A percentile compares a stretch with the other conserved stretches of the same genome.
Conservation (phyloP, 2,888 invertebrate genomes). For the Neoascia interrupta region DNA sequence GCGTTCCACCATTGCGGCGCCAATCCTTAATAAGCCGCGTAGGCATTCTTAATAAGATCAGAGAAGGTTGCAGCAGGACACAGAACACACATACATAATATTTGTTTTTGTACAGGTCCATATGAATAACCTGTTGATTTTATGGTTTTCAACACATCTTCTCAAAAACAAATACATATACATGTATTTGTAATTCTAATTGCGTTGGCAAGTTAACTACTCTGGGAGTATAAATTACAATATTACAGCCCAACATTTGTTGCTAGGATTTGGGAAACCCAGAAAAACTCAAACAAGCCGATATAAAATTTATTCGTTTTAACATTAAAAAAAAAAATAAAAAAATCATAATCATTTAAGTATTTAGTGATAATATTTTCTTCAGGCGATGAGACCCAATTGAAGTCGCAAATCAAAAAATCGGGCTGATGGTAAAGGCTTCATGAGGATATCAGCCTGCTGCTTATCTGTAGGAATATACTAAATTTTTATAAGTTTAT, state of each 20-base stretch:
- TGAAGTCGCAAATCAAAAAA: background rate
- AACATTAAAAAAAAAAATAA: background rate
- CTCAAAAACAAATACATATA: background rate
- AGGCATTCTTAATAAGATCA: no score
- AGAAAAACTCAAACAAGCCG: background rate
- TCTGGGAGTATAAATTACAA: background rate
- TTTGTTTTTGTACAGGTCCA: no score
- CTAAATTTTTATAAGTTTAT: constrained; percentile 15
- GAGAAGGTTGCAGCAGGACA: no score
- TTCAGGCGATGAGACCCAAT: constrained; percentile 6
- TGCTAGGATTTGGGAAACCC: no score
- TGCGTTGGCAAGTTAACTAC: background rate
- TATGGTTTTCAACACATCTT: background rate
- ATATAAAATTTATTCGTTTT: background rate
- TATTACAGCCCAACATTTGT: background rate
- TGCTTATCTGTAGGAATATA: constrained; percentile 51
- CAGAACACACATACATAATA: no score
- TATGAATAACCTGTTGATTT: no score
- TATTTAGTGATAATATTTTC: background rate
- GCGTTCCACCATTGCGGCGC: no score
- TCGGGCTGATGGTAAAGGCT: constrained; percentile 15
- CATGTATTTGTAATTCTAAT: background rate
- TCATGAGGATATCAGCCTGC: constrained; percentile 32
- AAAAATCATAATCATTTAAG: background rate
- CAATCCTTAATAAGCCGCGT: no score